phyloP scores from a whole-genome alignment of 1,140 invertebrate species.

The Anastrepha ludens region DNA sequence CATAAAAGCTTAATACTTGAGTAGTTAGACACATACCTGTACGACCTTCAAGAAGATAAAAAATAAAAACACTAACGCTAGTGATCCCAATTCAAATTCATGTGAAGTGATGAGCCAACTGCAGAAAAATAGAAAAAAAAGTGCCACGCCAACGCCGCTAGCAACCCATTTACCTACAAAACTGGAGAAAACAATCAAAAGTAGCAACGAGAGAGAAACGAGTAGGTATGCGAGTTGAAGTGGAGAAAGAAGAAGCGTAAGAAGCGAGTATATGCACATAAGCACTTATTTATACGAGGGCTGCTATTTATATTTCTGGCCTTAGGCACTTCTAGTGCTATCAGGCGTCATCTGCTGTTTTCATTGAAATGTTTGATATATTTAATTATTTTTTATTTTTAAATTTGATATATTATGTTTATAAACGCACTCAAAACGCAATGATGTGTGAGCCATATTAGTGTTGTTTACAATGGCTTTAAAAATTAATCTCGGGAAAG shows the following conservation, averaged over 20 bases:
- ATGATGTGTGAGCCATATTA: too few species aligned
- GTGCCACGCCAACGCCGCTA: neutral
- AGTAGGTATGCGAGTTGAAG: neutral
- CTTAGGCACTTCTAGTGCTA: too few species aligned
- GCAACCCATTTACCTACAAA: constrained; percentile 39
- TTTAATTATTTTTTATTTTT: too few species aligned
- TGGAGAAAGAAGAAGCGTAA: neutral
- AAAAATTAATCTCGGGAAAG: too few species aligned
- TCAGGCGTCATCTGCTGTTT: too few species aligned
- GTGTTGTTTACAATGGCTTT: too few species aligned
- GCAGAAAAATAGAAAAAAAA: constrained; percentile 24
- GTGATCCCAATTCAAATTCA: constrained; percentile 40
- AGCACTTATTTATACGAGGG: too few species aligned
- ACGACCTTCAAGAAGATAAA: constrained; percentile 2
- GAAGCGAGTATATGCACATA: neutral
- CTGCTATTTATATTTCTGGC: too few species aligned
- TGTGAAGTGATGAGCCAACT: neutral
- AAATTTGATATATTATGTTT: too few species aligned
- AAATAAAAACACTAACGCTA: neutral
- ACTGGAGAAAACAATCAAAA: constrained; percentile 16
- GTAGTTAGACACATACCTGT: constrained; percentile 10
- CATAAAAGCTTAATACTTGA: neutral
- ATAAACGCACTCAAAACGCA: too few species aligned
- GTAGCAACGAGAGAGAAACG: neutral
- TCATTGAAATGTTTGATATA: too few species aligned